phyloP scores from a whole-genome alignment of 2,113 vertebrate species.

The Apaloderma vittatum region DNA sequence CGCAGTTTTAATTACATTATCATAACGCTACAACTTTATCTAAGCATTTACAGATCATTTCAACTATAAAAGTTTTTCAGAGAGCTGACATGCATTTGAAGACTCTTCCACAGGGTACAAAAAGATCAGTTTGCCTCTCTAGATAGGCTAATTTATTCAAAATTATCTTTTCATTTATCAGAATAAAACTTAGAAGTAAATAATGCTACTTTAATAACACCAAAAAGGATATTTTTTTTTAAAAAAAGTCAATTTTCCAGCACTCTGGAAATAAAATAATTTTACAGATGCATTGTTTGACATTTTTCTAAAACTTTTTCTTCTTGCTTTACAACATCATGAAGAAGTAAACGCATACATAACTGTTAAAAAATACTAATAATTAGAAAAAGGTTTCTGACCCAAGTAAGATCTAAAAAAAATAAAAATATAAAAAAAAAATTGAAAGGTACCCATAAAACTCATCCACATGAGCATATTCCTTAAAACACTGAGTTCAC shows the following conservation, averaged over 20 bases:
- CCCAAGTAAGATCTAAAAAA: neutral
- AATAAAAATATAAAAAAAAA: neutral
- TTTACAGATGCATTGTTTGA: neutral
- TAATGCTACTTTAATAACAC: neutral
- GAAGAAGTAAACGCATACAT: accelerated
- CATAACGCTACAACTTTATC: neutral
- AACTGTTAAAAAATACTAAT: neutral
- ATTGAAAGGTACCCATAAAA: neutral
- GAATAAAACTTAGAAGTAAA: neutral
- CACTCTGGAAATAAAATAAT: neutral
- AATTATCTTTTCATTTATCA: neutral
- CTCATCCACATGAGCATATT: neutral
- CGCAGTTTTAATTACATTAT: neutral
- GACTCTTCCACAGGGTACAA: neutral
- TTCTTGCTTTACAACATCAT: neutral
- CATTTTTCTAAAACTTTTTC: neutral
- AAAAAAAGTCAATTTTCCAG: neutral
- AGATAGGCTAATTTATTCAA: neutral
- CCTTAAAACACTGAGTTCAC: neutral
- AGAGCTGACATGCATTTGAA: neutral
- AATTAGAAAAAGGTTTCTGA: neutral
- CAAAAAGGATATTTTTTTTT: neutral
- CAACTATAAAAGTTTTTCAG: neutral
- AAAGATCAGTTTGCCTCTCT: neutral
- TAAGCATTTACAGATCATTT: neutral